Evolutionary conservation across 2,797 vertebrate species (phyloP), one percentile per base, ranked within the genome.

Genomic region (Salarias fasciatus): DNA sequence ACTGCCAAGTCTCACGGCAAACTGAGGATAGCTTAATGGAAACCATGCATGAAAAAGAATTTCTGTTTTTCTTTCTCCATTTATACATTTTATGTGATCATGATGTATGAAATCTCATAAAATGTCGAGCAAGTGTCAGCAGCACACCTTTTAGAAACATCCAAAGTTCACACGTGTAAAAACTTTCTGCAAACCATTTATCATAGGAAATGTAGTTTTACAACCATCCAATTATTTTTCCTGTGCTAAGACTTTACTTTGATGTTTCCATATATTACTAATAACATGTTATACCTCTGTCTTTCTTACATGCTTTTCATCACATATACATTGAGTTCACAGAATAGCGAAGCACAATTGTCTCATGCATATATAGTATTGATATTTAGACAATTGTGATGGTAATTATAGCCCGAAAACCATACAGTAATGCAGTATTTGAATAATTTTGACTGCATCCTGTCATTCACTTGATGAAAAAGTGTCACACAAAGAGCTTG

Each of bases 401-500:
- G 18, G 18, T 24, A 24, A n/a, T n/a, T n/a, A n/a, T n/a, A n/a
- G n/a, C n/a, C n/a, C n/a, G n/a, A n/a, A 24, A 24, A 24, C 18
- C 24, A 24, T 24, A n/a, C n/a, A 24, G 18, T 24, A 24, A 13
- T 8, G 12, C 28, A n/a, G n/a, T 5, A 48, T 59, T 10, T 29
- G 30, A 29, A 24, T 43, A 5, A 1, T 43, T 40, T 36, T 8
- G 24, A 11, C 7, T 18, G 31, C 13, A 1, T 31, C 5, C 28
- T 55, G 18, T 10, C 41, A 12, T 41, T 35, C 1, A 11, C 3
- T 31, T 5, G 1, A 9, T 45, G 40, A 1, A 54, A 11, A 4
- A 0, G 10, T 41, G 37, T 90, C 82, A 95, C 12, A 89, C 42
- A 53, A 96, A 96, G 66, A 98, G 95, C 84, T 94, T 97, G n/a